These are phyloP conservation scores for Imbricaverruca yamaguchii DNA, from an alignment of 2,888 invertebrate genomes.

Conservation along the genomic window DNA sequence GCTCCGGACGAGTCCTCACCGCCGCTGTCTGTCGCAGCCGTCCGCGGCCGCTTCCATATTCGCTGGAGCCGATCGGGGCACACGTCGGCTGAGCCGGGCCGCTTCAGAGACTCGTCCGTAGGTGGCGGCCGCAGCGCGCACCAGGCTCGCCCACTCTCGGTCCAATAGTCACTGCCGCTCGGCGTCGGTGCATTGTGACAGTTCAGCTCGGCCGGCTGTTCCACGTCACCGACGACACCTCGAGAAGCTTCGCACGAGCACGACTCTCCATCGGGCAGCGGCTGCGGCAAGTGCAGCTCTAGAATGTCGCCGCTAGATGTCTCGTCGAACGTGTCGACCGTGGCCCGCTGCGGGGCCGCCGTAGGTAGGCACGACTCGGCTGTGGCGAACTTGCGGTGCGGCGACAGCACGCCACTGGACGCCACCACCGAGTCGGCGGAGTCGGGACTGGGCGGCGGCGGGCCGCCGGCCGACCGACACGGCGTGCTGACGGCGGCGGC, in stretches of 20 bases:
- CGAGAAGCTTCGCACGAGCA: neutral
- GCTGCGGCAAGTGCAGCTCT: neutral
- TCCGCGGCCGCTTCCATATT: conserved; percentile 2
- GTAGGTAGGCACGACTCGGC: neutral
- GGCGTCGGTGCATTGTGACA: neutral
- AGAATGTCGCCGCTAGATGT: conserved; percentile 11
- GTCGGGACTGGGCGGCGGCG: neutral
- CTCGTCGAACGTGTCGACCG: conserved; percentile 11
- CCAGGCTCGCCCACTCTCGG: neutral
- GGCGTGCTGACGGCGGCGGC: conserved; percentile 13
- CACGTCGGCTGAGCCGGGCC: neutral
- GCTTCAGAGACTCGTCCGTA: neutral
- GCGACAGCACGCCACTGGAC: neutral
- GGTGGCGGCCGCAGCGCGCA: neutral
- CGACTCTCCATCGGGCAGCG: neutral
- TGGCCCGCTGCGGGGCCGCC: neutral
- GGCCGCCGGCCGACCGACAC: neutral
- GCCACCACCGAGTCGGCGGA: neutral
- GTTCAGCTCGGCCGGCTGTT: too few species aligned
- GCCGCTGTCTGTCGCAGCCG: neutral
- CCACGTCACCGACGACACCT: too few species aligned
- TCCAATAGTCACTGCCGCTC: neutral
- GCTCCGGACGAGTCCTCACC: neutral
- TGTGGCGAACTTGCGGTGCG: neutral
- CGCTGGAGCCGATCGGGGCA: neutral